Evolutionary conservation across 2,797 vertebrate genomes (phyloP).

Genomic region (Mycteria americana): DNA sequence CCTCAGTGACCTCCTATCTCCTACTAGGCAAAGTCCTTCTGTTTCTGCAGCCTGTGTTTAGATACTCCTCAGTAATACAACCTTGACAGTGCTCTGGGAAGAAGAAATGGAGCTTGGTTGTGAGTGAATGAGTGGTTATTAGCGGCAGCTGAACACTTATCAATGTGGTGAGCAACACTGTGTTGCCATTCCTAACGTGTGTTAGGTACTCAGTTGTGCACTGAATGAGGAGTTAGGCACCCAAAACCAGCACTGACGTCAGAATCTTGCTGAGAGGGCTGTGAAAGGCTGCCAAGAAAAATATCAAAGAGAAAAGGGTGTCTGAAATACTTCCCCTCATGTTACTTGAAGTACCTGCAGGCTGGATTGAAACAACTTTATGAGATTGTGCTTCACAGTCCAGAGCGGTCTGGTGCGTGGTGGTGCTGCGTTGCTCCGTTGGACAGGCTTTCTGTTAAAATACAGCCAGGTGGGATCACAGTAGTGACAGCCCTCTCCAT

Average conservation of each 20-base stretch:
- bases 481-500: neutral
- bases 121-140: neutral
- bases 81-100: neutral
- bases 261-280: neutral
- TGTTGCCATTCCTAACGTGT: accelerated
- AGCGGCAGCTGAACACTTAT: neutral
- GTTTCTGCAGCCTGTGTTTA: neutral
- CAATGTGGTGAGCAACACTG: neutral
- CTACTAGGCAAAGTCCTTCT: slow-evolving; percentile 3
- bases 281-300: neutral
- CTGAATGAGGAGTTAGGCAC: neutral
- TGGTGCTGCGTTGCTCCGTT: neutral
- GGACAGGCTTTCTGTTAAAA: neutral
- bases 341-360: neutral
- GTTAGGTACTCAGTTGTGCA: neutral
- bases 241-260: neutral
- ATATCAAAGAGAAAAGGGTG: neutral
- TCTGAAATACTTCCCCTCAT: neutral
- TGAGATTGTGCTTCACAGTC: neutral
- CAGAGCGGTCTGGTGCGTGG: accelerated
- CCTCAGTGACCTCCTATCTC: neutral
- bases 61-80: neutral
- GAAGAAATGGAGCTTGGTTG: neutral
- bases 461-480: neutral
- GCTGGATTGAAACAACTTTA: neutral